phyloP scores from a whole-genome alignment of 1,140 invertebrate species.

The Ips typographus region DNA sequence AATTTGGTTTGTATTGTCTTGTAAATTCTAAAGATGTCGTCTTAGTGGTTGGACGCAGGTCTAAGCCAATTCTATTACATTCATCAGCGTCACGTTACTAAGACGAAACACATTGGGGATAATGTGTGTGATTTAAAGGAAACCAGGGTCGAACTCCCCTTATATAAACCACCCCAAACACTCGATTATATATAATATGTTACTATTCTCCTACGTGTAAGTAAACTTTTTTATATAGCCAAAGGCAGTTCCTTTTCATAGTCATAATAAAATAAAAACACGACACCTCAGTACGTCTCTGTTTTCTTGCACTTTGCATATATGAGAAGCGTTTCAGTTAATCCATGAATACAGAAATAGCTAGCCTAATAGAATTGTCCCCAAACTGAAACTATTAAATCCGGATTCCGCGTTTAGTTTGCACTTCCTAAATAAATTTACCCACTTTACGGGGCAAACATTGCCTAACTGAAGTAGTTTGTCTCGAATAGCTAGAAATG shows the following conservation, averaged over 20 bases:
- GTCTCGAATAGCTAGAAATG: background rate
- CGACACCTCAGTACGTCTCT: conserved; percentile 1
- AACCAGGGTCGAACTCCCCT: background rate
- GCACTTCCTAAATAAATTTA: conserved; percentile 24
- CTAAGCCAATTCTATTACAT: conserved; percentile 17
- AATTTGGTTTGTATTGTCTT: conserved; percentile 31
- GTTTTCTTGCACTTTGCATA: conserved; percentile 28
- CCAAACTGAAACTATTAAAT: conserved; percentile 32
- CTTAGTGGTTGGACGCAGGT: conserved; percentile 22
- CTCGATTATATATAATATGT: background rate
- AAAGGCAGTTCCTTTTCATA: background rate
- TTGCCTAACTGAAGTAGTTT: background rate
- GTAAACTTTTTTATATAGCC: background rate
- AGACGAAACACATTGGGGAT: conserved; percentile 13
- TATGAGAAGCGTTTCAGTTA: conserved; percentile 21
- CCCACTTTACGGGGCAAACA: conserved; percentile 13
- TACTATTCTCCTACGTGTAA: background rate
- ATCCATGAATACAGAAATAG: conserved; percentile 34
- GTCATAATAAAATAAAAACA: background rate
- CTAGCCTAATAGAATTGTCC: conserved; percentile 33
- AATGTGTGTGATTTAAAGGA: conserved; percentile 13
- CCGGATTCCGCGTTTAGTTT: conserved; percentile 30
- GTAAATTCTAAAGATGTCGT: conserved; percentile 16
- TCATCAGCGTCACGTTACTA: conserved; percentile 28
- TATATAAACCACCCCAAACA: conserved; percentile 1